These are phyloP conservation scores for Acleris laterana DNA, from an alignment of 2,888 invertebrate genomes.

Conservation along the genomic window DNA sequence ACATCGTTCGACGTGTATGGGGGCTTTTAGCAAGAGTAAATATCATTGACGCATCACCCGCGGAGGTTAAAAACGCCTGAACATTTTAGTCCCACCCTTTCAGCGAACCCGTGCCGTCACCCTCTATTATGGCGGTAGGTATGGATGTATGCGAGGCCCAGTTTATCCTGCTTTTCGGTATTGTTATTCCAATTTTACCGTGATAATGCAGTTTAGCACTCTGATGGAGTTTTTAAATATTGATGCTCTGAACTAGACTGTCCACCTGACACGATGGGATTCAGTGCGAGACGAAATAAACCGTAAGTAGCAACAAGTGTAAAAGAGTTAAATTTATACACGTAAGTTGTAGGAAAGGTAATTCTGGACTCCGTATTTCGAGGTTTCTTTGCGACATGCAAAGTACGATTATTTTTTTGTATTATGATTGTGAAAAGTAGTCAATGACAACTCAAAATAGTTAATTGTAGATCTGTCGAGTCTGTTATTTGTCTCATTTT, in stretches of 20 bases:
- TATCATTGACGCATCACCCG: conserved; percentile 72
- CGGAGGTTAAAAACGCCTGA: conserved; percentile 64
- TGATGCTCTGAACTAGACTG: background rate
- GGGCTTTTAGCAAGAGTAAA: conserved; percentile 78
- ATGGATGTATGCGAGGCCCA: conserved; percentile 20
- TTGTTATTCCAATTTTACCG: conserved; percentile 25
- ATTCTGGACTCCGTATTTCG: too few relatives aligned
- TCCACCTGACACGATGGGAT: conserved; percentile 3
- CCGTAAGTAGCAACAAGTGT: too few relatives aligned
- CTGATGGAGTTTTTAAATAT: conserved; percentile 5
- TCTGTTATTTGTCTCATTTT: too few relatives aligned
- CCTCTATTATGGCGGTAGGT: conserved; percentile 16
- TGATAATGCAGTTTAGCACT: conserved; percentile 12
- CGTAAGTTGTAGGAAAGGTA: too few relatives aligned
- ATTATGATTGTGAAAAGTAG: too few relatives aligned
- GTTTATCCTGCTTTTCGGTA: conserved; percentile 16
- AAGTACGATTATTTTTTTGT: too few relatives aligned
- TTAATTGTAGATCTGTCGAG: too few relatives aligned
- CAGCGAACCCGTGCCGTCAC: conserved; percentile 44
- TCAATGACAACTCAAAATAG: too few relatives aligned
- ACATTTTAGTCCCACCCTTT: conserved; percentile 64
- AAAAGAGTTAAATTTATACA: too few relatives aligned
- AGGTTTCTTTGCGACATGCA: too few relatives aligned
- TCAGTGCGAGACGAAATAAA: too few relatives aligned
- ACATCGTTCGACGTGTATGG: conserved; percentile 50